Evolutionary conservation across 2,113 vertebrate species (phyloP).

Genomic region (Oxyruncus cristatus): DNA sequence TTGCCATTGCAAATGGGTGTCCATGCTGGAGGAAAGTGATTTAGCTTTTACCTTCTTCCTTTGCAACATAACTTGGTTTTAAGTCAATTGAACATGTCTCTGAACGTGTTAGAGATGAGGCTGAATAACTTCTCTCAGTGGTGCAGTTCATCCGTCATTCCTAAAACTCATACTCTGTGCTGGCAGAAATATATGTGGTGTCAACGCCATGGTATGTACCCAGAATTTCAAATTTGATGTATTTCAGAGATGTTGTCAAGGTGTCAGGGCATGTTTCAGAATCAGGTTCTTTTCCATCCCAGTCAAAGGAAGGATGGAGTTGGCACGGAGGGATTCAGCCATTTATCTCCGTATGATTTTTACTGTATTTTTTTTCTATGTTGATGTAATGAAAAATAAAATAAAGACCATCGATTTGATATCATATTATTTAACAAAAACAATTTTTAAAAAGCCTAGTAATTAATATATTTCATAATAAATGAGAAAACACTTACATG

Average conservation of each 20-base stretch:
- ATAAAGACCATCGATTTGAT: not conserved
- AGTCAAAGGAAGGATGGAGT: not conserved
- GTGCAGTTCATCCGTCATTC: not conserved
- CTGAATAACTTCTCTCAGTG: not conserved
- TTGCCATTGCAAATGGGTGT: not conserved
- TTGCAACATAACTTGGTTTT: not conserved
- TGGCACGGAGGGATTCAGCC: not conserved
- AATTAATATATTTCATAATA: not conserved
- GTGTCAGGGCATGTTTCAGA: not conserved
- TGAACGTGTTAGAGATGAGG: not conserved
- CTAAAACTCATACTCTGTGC: not conserved
- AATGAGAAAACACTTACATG: not conserved
- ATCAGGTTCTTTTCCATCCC: not conserved
- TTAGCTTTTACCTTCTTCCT: not conserved
- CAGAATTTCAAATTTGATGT: not conserved
- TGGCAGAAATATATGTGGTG: not conserved
- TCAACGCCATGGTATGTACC: not conserved
- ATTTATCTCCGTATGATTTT: not conserved
- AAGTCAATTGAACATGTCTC: not conserved
- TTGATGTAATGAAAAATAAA: not conserved
- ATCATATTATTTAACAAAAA: not conserved
- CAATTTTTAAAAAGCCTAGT: not conserved
- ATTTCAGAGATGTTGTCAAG: not conserved
- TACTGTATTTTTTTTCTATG: not conserved
- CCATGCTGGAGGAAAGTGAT: not conserved